Conservation (phyloP, 2,113 vertebrate species). For the Piliocolobus tephrosceles region DNA sequence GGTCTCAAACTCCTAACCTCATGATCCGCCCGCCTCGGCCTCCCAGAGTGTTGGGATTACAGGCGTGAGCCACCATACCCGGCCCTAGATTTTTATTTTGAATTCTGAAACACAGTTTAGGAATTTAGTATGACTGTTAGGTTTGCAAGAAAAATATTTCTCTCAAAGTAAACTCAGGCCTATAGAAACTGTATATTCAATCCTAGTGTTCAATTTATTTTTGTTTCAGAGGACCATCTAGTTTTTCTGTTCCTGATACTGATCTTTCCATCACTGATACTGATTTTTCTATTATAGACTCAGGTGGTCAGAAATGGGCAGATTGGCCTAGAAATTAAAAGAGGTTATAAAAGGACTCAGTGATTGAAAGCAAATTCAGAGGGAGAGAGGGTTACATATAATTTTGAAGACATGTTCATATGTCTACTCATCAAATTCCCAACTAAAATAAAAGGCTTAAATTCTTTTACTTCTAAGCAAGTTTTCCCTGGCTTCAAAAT, state of each 20-base stretch:
- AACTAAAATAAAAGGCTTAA: background rate
- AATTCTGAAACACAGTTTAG: slow-evolving; percentile 20
- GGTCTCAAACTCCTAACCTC: too few species aligned
- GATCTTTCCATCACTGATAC: background rate
- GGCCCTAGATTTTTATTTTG: background rate
- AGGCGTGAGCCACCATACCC: too few species aligned
- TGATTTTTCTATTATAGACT: background rate
- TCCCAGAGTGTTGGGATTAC: too few species aligned
- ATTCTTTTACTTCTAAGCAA: slow-evolving; percentile 18
- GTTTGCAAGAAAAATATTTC: background rate
- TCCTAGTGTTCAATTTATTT: background rate
- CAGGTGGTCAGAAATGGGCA: background rate
- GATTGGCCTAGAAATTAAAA: background rate
- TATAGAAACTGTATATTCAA: background rate
- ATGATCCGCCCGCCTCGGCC: too few species aligned
- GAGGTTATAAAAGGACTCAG: background rate
- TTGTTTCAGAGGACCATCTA: background rate
- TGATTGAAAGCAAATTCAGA: background rate
- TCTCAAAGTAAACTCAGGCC: background rate
- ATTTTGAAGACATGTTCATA: background rate
- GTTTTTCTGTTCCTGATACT: background rate
- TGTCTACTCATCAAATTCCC: background rate
- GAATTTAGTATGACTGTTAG: background rate
- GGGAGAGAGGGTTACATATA: background rate
- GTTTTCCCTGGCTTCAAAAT: slow-evolving; percentile 14